Percentiles rank a stretch among this genome's conserved stretches.
Evolutionary conservation across 2,113 vertebrate genomes (phyloP).

Genomic region (Cariama cristata): DNA sequence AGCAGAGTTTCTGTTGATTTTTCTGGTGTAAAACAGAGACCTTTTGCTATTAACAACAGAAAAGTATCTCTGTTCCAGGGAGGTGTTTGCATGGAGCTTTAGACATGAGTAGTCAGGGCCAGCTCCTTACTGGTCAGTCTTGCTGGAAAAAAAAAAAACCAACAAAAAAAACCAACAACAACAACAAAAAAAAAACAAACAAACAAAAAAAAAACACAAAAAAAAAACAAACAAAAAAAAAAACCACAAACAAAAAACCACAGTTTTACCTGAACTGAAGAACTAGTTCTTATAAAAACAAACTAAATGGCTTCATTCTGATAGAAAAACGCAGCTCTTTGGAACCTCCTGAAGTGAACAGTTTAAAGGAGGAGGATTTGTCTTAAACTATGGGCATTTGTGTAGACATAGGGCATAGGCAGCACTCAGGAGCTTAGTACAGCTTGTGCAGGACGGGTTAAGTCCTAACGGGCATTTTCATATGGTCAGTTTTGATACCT

Average conservation of each 20-base stretch:
- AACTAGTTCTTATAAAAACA: neutral
- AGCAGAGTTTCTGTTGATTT: neutral
- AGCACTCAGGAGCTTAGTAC: neutral
- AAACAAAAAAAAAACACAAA: neutral
- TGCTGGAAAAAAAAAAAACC: neutral
- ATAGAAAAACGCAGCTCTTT: neutral
- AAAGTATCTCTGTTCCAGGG: neutral
- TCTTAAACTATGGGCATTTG: neutral
- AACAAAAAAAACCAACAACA: too few species aligned
- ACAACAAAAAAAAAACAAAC: too few species aligned
- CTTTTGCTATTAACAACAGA: neutral
- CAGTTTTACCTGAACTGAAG: neutral
- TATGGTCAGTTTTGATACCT: neutral
- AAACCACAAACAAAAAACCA: neutral
- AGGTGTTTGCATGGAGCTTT: neutral
- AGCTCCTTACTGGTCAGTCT: neutral
- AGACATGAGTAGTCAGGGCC: neutral
- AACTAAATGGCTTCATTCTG: neutral
- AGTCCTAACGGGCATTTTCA: neutral
- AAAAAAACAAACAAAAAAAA: neutral
- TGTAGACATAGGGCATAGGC: neutral
- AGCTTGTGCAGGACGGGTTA: neutral
- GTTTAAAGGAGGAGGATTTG: neutral
- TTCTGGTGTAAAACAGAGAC: neutral
- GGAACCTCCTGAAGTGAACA: neutral